Evolutionary conservation across 2,888 invertebrate species (phyloP).

Genomic region (Nasonia oneida): DNA sequence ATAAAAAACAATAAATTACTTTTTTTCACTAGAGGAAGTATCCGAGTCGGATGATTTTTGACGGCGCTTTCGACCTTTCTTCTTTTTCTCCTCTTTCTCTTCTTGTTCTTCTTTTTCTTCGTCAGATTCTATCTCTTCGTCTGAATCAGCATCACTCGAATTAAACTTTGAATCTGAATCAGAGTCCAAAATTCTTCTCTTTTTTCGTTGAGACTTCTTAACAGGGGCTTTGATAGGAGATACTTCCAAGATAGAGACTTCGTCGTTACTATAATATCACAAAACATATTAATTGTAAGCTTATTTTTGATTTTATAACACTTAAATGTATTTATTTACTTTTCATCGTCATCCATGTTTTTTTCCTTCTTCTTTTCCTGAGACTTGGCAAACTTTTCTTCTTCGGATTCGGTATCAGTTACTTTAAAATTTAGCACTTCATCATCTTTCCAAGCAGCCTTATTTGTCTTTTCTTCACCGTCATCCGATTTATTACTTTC

Average conservation of each 20-base stretch:
- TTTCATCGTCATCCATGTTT: constrained; percentile 53
- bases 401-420: constrained; percentile 72
- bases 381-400: constrained; percentile 65
- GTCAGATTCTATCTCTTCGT: constrained; percentile 55
- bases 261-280: constrained; percentile 51
- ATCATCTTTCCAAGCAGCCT: constrained; percentile 67
- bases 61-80: constrained; percentile 63
- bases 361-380: constrained; percentile 64
- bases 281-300: background rate
- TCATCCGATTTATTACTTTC: constrained; percentile 61
- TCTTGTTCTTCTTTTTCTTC: constrained; percentile 51
- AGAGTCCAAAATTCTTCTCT: constrained; percentile 69
- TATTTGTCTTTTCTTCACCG: constrained; percentile 56
- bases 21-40: constrained; percentile 68
- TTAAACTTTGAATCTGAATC: constrained; percentile 68
- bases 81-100: constrained; percentile 64
- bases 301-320: background rate
- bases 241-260: constrained; percentile 43
- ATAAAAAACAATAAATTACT: constrained; percentile 59
- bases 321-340: background rate
- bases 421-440: constrained; percentile 71
- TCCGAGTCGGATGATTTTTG: constrained; percentile 71
- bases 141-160: constrained; percentile 13
- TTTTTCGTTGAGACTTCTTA: constrained; percentile 61
- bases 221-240: constrained; percentile 43